Evolutionary conservation across 2,888 invertebrate species (phyloP).

Genomic region (Ptychoptera contaminata): DNA sequence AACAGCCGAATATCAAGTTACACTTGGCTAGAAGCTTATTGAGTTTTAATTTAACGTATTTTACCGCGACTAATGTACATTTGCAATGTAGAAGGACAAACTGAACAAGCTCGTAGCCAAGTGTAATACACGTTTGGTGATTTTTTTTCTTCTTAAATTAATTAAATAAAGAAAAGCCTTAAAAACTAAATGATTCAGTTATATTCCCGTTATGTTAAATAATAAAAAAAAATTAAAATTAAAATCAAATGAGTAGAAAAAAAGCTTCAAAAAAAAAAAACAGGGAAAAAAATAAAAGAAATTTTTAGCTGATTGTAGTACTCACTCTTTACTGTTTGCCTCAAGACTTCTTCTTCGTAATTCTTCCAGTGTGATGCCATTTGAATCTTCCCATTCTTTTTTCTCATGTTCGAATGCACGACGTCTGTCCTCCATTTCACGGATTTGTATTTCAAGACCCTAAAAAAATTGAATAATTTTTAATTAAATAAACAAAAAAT

Average conservation of each 20-base stretch:
- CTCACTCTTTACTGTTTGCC: slow-evolving; percentile 77
- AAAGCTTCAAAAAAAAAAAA: not conserved
- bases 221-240: not conserved
- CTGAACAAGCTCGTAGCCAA: no score
- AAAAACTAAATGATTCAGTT: not conserved
- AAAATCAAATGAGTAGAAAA: not conserved
- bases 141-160: no score
- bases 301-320: slow-evolving; percentile 15
- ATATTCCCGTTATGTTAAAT: slow-evolving; percentile 4
- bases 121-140: no score
- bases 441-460: slow-evolving; percentile 73
- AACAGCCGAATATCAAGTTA: no score
- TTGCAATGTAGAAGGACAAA: no score
- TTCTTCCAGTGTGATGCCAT: slow-evolving; percentile 79
- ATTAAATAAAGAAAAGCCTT: no score
- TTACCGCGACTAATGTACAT: no score
- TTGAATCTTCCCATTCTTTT: slow-evolving; percentile 76
- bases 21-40: no score
- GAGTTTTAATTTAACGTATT: no score
- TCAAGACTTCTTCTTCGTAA: slow-evolving; percentile 74
- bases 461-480: slow-evolving; percentile 15
- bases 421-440: slow-evolving; percentile 80
- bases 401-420: slow-evolving; percentile 74
- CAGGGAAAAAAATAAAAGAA: not conserved
- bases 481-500: not conserved